Evolutionary conservation across 2,888 invertebrate species (phyloP).

Genomic region (Agrochola litura): DNA sequence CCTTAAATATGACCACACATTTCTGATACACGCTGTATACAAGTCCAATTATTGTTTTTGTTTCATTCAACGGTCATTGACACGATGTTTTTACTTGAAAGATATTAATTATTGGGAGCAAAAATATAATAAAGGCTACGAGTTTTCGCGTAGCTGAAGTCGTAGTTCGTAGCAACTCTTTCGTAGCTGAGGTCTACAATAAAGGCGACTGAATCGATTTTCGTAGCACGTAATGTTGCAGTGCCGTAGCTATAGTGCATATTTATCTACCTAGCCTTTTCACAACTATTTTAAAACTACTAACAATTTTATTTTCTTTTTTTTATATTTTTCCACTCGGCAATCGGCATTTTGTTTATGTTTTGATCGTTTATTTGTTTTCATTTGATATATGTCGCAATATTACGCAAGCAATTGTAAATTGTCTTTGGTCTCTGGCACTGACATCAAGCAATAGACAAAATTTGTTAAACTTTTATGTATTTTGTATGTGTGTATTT

Average conservation of each 20-base stretch:
- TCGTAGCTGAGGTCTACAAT: constrained; percentile 32
- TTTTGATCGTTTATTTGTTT: too few species aligned
- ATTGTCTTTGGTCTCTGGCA: too few species aligned
- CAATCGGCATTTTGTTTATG: too few species aligned
- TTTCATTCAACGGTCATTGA: constrained; percentile 13
- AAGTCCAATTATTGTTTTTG: background rate
- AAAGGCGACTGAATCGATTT: background rate
- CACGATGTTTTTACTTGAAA: background rate
- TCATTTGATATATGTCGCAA: too few species aligned
- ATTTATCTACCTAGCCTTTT: background rate
- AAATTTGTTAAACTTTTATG: too few species aligned
- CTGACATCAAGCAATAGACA: too few species aligned
- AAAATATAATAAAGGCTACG: background rate
- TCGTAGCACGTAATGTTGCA: constrained; percentile 2
- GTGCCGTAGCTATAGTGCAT: background rate
- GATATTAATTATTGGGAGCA: background rate
- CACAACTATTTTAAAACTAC: background rate
- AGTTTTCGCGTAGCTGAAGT: background rate
- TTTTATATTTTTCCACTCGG: too few species aligned
- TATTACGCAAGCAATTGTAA: too few species aligned
- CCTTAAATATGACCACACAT: background rate
- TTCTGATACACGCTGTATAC: background rate
- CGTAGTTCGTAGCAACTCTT: constrained; percentile 15
- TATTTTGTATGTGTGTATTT: too few species aligned
- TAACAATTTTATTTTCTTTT: too few species aligned